Evolutionary conservation across 1,140 invertebrate genomes (phyloP), one percentile per base, ranked within the genome.

Genomic region (Patella vulgata): DNA sequence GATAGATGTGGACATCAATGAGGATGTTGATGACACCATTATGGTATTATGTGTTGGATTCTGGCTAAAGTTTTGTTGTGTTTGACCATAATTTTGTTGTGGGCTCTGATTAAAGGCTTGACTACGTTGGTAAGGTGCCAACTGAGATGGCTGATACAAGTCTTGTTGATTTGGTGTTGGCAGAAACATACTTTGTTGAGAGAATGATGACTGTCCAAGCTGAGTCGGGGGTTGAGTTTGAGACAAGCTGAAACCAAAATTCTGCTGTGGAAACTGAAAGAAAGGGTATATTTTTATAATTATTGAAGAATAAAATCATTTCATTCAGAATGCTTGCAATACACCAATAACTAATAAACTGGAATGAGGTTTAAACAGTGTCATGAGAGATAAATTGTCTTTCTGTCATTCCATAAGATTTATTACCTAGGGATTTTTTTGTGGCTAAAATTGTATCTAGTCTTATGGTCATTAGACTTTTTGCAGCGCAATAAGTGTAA

Each of bases 1-100:
- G 17, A 94, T 92, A 67, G 90, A 91, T 39, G 93, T 91, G 0
- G 93, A 94, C 92, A 95, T 95, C 47, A 95, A 86, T 23, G 93
- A 93, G 82, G 93, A 93, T 9, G 91, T 91, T 28, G 93, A 94
- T 51, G 92, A 93, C 60, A 95, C 95, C 63, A 96, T 88, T 56
- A 94, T 92, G 28, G 93, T 93, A 73, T 90, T 95, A 85, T 92
- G 93, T 76, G 71, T 60, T 17, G 66, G 73, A 11, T 66, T 72
- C 61, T 80, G 78, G 17, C 71, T 73, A 65, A 72, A 79, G n/a
- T 60, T 55, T 14, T 53, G 58, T 19, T 44, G 62, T 5, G 33
- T 25, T 14, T 64, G 66, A 53, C 86, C 85, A 72, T 89, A 87
- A 14, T 21, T 84, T 17, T 9, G 54, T 59, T 62, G 44, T 11